Evolutionary conservation across 2,113 vertebrate species (phyloP), one percentile per base, ranked within the genome.

Genomic region (Zapus hudsonius): DNA sequence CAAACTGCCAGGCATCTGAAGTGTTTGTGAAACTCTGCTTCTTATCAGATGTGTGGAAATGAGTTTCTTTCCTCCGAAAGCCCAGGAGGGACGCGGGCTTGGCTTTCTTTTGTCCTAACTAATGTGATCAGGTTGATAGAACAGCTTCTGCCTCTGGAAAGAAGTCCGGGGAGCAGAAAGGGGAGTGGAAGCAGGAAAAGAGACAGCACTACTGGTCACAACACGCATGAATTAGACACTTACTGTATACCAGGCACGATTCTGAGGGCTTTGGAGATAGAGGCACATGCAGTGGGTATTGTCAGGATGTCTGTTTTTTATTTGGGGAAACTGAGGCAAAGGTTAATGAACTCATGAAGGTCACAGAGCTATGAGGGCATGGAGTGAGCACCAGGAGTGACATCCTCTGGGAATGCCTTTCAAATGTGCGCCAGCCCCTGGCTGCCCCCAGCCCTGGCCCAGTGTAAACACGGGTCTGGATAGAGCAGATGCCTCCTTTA

Each of bases 401-500:
- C 72, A 63, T 74, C 76, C 84, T 42, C 31, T 27, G n/a, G 52
- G 38, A 52, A 70, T 15, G 29, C 76, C 69, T 89, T 74, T 76
- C 91, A 82, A 89, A 69, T 36, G 31, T n/a, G 52, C 23, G 31
- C 75, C 1, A 4, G 66, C 52, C 16, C 75, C 79, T 38, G 42
- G 42, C 42, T 7, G 33, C 31, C 69, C 40, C 72, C 59, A 13
- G 31, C 40, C 74, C 70, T 29, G 33, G 44, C 89, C 20, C 74
- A 19, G 0, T 75, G 78, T 95, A 96, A 96, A 93, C 91, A 96
- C 73, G 78, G 84, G 63, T 83, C 89, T 94, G 95, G 92, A 69
- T 38, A 47, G 81, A 94, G 31, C 92, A 87, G 97, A 94, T 84
- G 1, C 74, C 95, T 93, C 23, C 5, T 96, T 89, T 97, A 94